phyloP scores from a whole-genome alignment of 2,888 invertebrate genomes.

The Drosophila flavopinicola region DNA sequence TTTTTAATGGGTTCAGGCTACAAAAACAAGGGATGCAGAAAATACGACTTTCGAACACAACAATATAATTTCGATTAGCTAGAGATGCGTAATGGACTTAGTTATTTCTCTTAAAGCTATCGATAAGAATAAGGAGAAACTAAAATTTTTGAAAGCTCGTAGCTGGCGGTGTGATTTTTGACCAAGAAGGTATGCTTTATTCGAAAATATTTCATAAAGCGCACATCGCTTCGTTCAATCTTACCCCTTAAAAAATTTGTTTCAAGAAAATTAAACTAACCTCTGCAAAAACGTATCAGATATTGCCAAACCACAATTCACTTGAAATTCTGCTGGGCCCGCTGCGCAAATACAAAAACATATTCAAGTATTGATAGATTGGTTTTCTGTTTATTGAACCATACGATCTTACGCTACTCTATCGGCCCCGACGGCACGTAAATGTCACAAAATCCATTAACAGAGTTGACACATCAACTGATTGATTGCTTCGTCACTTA shows the following conservation, averaged over 20 bases:
- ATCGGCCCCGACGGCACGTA: background rate
- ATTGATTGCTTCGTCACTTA: constrained; percentile 33
- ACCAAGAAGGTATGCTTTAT: background rate
- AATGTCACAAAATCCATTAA: constrained; percentile 33
- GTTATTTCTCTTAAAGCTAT: constrained; percentile 3
- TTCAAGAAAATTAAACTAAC: background rate
- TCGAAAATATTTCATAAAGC: background rate
- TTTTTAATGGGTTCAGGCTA: no score
- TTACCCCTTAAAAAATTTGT: background rate
- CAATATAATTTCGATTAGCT: background rate
- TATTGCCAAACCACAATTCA: background rate
- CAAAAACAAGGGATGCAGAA: no score
- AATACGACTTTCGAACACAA: no score
- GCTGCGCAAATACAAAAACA: background rate
- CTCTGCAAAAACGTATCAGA: background rate
- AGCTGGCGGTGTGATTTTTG: constrained; percentile 6
- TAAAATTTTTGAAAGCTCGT: constrained; percentile 10
- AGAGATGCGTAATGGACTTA: constrained; percentile 3
- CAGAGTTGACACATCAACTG: constrained; percentile 28
- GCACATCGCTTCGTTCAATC: background rate
- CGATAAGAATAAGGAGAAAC: constrained; percentile 8
- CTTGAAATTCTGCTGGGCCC: background rate
- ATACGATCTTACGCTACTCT: background rate
- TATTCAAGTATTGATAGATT: background rate
- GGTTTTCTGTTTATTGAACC: background rate